phyloP scores from a whole-genome alignment of 2,797 vertebrate species.

The Gymnothorax reevesii region DNA sequence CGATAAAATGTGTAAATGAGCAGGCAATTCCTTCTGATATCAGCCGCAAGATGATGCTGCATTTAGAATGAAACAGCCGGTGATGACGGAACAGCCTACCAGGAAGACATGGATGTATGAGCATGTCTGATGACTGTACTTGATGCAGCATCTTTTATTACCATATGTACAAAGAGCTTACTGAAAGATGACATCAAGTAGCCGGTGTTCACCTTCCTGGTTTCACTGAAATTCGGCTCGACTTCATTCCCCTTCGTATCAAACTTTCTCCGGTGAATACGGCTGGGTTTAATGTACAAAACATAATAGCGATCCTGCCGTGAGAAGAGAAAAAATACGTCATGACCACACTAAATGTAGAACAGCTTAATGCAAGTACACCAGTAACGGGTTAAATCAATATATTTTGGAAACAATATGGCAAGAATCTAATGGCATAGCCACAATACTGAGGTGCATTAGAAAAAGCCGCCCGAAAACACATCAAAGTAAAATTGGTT shows the following conservation, averaged over 20 bases:
- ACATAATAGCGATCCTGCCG: slow-evolving; percentile 76
- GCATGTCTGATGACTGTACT: not conserved
- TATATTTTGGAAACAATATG: not conserved
- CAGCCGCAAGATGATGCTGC: too few relatives aligned
- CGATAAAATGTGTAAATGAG: too few relatives aligned
- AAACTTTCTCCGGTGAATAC: slow-evolving; percentile 79
- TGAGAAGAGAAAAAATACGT: not conserved
- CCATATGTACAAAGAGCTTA: slow-evolving; percentile 60
- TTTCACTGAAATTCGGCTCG: slow-evolving; percentile 85
- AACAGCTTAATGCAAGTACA: too few relatives aligned
- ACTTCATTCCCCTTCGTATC: slow-evolving; percentile 79
- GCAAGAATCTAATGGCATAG: not conserved
- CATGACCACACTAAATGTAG: too few relatives aligned
- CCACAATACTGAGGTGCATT: not conserved
- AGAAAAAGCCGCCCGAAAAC: not conserved
- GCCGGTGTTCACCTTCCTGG: slow-evolving; percentile 84
- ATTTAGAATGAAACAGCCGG: too few relatives aligned
- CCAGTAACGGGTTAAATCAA: not conserved
- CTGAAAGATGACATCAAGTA: slow-evolving; percentile 88
- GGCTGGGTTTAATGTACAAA: slow-evolving; percentile 75
- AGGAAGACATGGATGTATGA: not conserved
- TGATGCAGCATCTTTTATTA: not conserved
- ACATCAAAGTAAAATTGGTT: too few relatives aligned
- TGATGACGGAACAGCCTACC: not conserved
- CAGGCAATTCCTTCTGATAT: too few relatives aligned